These are phyloP conservation scores for Prionailurus viverrinus DNA, from an alignment of 2,113 vertebrate genomes.

Conservation along the genomic window DNA sequence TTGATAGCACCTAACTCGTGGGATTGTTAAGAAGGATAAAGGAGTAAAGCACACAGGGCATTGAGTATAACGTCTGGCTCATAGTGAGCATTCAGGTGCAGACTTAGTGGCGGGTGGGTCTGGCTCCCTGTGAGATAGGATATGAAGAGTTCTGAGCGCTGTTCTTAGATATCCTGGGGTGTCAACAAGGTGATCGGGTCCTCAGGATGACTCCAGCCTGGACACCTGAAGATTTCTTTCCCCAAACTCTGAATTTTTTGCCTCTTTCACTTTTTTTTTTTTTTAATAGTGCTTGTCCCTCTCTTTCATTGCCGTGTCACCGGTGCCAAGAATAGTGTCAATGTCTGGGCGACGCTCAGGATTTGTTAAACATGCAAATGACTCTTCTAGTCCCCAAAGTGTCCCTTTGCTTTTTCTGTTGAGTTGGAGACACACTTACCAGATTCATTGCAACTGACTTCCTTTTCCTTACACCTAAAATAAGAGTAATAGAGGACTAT, in stretches of 20 bases:
- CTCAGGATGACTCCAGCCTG: background rate
- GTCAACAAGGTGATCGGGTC: background rate
- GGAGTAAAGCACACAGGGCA: accelerated
- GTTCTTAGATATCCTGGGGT: background rate
- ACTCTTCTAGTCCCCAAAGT: background rate
- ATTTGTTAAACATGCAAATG: background rate
- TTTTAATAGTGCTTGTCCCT: background rate
- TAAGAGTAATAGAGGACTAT: constrained; percentile 76
- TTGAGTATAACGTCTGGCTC: accelerated
- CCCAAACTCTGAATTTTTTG: background rate
- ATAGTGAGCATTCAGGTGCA: background rate
- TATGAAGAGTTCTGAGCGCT: background rate
- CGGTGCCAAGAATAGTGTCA: background rate
- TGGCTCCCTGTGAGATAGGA: accelerated
- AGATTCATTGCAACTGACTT: constrained; percentile 65
- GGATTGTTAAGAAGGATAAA: background rate
- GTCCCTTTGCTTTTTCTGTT: background rate
- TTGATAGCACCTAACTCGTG: no score
- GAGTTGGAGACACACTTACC: background rate
- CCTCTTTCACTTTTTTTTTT: background rate
- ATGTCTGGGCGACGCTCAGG: background rate
- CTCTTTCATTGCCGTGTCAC: background rate
- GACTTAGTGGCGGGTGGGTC: background rate
- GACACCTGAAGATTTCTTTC: background rate
- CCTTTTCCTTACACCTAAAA: constrained; percentile 74